Evolutionary conservation across 2,888 invertebrate genomes (phyloP), one percentile per base, ranked within the genome.

Genomic region (Drosophila demipolita): DNA sequence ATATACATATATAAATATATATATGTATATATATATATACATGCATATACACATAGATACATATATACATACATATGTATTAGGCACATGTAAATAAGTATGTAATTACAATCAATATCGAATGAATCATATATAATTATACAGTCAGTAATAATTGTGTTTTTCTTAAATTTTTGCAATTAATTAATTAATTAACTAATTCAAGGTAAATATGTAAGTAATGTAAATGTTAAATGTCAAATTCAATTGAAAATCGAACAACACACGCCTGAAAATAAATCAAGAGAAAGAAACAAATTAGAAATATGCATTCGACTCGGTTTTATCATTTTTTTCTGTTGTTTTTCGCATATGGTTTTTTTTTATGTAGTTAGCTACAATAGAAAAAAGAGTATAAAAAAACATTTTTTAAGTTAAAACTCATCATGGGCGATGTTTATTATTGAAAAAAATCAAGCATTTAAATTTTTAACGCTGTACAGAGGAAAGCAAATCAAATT

Each of bases 191-290:
- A 88, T 75, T 88, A 87, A 88, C 77, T 81, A 81, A 86, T 82
- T 70, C 58, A 83, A 83, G 80, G 80, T 75, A 82, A 84, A 82
- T 68, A 70, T 79, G 70, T 76, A 73, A 73, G 65, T 65, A 72
- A 72, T 73, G 66, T 67, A 80, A 83, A 83, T 81, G 71, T 80
- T 76, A 76, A 83, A 82, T 81, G 74, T 80, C 68, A 86, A 85
- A 86, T 86, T 86, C 80, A 85, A 85, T 85, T 88, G 58, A 85
- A 85, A 85, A 86, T 88, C 83, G 85, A 88, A 85, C 83, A 85
- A 85, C 82, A 86, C 82, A 88, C 88, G 78, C 88, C 88, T 87
- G 88, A 88, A 85, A 85, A 85, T 85, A 85, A 85, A 85, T 85
- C 68, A 85, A 85, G 84, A 85, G 83, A 85, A 85, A 83, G 81